Evolutionary conservation across 1,140 invertebrate species (phyloP).

Genomic region (Octopus bimaculoides): DNA sequence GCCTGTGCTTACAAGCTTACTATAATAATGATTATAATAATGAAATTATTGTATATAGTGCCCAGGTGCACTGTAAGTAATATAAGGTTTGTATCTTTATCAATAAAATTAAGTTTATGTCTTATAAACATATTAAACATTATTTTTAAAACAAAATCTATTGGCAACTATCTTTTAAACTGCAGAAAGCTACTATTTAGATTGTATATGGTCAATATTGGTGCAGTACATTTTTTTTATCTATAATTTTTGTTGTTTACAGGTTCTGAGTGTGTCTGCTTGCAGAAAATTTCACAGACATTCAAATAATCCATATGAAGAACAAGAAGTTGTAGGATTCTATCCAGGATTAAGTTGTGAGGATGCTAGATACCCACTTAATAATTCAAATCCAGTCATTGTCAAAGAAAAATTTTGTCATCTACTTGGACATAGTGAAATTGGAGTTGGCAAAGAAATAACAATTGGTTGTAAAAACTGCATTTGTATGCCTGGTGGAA

Average conservation of each 20-base stretch:
- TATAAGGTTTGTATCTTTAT: no score
- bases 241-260: background rate
- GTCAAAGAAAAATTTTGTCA: conserved; percentile 21
- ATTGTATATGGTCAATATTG: no score
- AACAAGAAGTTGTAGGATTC: conserved; percentile 46
- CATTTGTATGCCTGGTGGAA: conserved; percentile 35
- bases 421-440: conserved; percentile 31
- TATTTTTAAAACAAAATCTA: no score
- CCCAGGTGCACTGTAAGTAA: no score
- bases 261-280: conserved; percentile 40
- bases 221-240: no score
- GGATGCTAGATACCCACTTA: conserved; percentile 34
- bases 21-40: no score
- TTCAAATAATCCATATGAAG: conserved; percentile 25
- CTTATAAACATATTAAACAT: no score
- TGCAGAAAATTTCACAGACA: conserved; percentile 45
- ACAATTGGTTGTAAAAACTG: conserved; percentile 46
- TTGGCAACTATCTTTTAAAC: no score
- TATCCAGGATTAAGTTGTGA: conserved; percentile 43
- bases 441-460: conserved; percentile 32
- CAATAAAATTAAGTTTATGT: no score
- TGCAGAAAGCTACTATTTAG: no score
- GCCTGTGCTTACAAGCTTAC: no score
- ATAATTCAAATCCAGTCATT: conserved; percentile 5
- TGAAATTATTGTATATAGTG: no score